phyloP scores from a whole-genome alignment of 2,797 vertebrate genomes.

The Myotis myotis region DNA sequence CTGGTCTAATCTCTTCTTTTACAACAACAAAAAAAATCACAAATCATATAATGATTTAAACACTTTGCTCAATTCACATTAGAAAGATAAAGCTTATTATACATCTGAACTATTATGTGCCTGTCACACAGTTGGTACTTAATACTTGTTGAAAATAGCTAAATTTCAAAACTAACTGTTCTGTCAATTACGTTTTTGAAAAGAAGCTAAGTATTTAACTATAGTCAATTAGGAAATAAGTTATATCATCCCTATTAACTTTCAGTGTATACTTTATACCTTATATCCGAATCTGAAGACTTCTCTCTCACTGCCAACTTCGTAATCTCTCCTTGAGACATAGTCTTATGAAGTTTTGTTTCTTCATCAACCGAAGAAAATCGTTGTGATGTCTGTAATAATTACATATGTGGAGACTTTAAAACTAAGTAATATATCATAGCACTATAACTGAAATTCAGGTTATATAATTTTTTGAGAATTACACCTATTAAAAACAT shows the following conservation, averaged over 20 bases:
- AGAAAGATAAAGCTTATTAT: neutral
- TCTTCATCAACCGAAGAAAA: conserved; percentile 85
- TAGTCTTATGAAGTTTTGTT: conserved; percentile 92
- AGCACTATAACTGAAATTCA: conserved; percentile 16
- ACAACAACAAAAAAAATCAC: neutral
- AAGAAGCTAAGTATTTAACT: neutral
- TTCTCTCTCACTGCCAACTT: conserved; percentile 89
- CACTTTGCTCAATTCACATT: neutral
- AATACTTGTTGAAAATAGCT: conserved; percentile 20
- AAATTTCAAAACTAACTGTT: conserved; percentile 15
- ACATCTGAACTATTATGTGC: neutral
- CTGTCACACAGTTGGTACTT: neutral
- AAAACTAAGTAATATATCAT: conserved; percentile 40
- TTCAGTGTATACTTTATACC: conserved; percentile 83
- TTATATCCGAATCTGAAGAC: conserved; percentile 88
- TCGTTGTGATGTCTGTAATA: conserved; percentile 87
- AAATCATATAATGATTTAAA: conserved; percentile 43
- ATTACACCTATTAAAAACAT: conserved; percentile 9
- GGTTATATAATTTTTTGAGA: neutral
- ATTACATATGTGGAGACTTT: conserved; percentile 66
- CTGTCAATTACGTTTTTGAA: neutral
- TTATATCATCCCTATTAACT: neutral
- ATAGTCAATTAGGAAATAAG: neutral
- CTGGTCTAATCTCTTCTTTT: conserved; percentile 8
- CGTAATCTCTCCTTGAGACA: conserved; percentile 95